phyloP scores from a whole-genome alignment of 2,113 vertebrate species.

The Speoplatyrhinus poulsoni region DNA sequence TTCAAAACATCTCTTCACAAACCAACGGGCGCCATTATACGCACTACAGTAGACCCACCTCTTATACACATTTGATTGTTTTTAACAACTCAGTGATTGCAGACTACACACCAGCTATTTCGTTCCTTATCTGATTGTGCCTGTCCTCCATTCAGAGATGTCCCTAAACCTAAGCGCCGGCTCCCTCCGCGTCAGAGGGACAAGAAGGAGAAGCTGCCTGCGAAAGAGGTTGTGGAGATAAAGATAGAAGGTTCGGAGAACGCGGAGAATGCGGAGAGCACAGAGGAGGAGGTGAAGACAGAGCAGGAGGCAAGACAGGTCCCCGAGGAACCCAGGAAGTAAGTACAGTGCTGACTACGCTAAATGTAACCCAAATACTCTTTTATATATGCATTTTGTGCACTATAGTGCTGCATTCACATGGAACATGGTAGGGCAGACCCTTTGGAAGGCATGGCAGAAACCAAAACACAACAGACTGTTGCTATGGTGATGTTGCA shows the following conservation, averaged over 20 bases:
- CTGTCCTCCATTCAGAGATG: constrained; percentile 73
- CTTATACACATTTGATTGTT: no score
- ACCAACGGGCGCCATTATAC: no score
- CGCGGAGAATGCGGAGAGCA: constrained; percentile 55
- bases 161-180: constrained; percentile 85
- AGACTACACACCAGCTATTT: no score
- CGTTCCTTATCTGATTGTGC: background rate
- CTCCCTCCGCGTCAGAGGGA: constrained; percentile 82
- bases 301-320: constrained; percentile 85
- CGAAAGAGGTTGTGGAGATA: constrained; percentile 77
- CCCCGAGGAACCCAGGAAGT: constrained; percentile 93
- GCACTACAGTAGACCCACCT: no score
- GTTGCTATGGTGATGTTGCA: no score
- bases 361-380: background rate
- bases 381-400: no score
- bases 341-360: constrained; percentile 48
- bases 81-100: background rate
- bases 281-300: constrained; percentile 86
- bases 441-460: no score
- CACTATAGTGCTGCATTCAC: no score
- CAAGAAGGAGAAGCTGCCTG: constrained; percentile 73
- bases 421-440: no score
- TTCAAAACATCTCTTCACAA: no score
- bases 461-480: no score
- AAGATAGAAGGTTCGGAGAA: constrained; percentile 70